Evolutionary conservation across 2,113 vertebrate genomes (phyloP).

Genomic region (Coturnix japonica): DNA sequence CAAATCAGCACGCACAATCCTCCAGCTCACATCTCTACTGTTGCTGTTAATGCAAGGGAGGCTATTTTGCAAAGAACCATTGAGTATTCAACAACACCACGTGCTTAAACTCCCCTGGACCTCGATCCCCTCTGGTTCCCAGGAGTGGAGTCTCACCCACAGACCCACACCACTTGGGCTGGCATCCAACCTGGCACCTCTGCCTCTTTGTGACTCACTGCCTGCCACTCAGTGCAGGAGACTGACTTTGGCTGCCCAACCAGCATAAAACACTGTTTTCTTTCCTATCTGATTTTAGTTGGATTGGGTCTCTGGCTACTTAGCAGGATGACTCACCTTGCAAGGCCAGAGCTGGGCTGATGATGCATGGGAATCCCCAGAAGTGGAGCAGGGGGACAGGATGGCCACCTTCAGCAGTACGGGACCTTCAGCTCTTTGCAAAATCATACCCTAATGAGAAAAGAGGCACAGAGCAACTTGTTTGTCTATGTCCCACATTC

Average conservation of each 20-base stretch:
- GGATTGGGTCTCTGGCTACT: neutral
- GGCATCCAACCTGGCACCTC: neutral
- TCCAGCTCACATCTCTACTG: fast-evolving
- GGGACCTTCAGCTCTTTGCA: neutral
- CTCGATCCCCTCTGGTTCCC: neutral
- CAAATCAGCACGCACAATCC: neutral
- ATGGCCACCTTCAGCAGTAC: neutral
- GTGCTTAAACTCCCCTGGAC: fast-evolving
- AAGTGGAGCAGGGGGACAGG: neutral
- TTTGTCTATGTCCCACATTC: neutral
- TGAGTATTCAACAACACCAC: neutral
- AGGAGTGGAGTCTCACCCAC: neutral
- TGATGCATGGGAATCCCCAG: neutral
- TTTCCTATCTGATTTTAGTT: neutral
- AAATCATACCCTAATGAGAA: neutral
- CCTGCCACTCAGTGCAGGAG: neutral
- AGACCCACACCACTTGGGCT: neutral
- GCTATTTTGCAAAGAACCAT: neutral
- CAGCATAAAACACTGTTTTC: fast-evolving
- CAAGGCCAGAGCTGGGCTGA: neutral
- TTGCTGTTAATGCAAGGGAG: fast-evolving
- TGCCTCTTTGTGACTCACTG: neutral
- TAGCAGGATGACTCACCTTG: neutral
- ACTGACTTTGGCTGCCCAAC: neutral
- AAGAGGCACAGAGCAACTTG: neutral